Conservation (phyloP, 1,140 invertebrate species). For the Drosophila ambigua region DNA sequence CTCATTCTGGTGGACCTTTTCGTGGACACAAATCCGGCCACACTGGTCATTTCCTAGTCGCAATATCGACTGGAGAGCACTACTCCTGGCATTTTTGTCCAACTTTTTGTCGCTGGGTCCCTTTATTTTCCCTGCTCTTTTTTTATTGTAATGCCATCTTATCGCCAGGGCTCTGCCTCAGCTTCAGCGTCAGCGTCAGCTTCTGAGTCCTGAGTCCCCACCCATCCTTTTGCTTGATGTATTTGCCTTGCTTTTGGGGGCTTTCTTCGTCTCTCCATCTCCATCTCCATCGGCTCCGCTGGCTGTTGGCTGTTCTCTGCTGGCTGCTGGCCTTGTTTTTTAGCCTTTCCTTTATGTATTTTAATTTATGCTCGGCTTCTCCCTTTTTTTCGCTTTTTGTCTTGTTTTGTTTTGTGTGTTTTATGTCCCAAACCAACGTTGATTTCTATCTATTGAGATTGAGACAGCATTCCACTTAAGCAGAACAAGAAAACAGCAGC, state of each 20-base stretch:
- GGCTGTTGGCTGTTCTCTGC: too few species aligned
- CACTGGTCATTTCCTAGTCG: neutral
- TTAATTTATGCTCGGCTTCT: conserved; percentile 73
- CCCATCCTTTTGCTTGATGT: conserved; percentile 42
- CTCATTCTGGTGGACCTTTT: too few species aligned
- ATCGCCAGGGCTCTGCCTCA: conserved; percentile 32
- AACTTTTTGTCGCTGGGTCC: neutral
- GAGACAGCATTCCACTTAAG: conserved; percentile 71
- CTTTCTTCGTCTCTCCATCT: neutral
- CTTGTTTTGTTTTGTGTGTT: conserved; percentile 26
- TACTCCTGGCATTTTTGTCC: neutral
- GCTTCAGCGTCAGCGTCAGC: too few species aligned
- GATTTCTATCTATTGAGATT: conserved; percentile 79
- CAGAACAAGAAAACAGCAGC: conserved; percentile 20
- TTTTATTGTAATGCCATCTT: conserved; percentile 76
- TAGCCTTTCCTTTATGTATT: conserved; percentile 77
- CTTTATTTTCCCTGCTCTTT: conserved; percentile 22
- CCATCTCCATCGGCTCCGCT: neutral
- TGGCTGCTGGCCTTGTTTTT: conserved; percentile 63
- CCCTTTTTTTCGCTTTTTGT: conserved; percentile 20
- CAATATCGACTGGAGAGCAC: neutral
- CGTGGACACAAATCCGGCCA: too few species aligned
- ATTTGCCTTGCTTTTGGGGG: conserved; percentile 49
- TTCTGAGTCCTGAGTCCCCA: conserved; percentile 1
- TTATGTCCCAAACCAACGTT: conserved; percentile 51